Evolutionary conservation across 2,888 invertebrate genomes (phyloP).

Genomic region (Crocallis elinguaria): DNA sequence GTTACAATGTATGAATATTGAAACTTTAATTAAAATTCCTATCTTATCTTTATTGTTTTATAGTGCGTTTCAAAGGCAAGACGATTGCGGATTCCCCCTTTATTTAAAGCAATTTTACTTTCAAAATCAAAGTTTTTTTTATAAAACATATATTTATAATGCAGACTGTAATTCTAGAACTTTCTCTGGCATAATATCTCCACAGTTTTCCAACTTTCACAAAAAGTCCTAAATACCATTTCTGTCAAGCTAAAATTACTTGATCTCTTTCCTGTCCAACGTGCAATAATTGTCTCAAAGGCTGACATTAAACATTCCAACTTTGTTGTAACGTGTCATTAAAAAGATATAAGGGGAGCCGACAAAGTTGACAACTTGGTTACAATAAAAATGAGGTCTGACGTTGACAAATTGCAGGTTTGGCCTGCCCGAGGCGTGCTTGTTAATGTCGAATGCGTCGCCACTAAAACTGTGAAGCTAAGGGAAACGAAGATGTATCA

Average conservation of each 20-base stretch:
- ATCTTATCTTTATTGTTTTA: too few relatives aligned
- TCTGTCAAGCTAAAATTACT: constrained; percentile 5
- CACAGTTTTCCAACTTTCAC: constrained; percentile 20
- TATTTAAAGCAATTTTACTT: too few relatives aligned
- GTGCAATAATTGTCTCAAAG: constrained; percentile 20
- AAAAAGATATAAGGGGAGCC: constrained; percentile 60
- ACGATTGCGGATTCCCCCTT: too few relatives aligned
- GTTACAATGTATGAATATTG: too few relatives aligned
- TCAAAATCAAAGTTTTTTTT: too few relatives aligned
- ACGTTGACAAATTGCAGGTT: constrained; percentile 68
- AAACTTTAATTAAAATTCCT: too few relatives aligned
- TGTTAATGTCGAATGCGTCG: constrained; percentile 48
- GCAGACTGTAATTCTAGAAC: not conserved
- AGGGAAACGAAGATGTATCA: not conserved
- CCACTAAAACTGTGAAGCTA: constrained; percentile 33
- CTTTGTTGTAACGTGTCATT: constrained; percentile 56
- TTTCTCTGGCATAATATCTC: not conserved
- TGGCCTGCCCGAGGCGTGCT: constrained; percentile 52
- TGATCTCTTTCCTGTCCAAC: constrained; percentile 1
- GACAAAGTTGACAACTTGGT: constrained; percentile 65
- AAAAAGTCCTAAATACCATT: constrained; percentile 8
- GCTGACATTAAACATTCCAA: constrained; percentile 45
- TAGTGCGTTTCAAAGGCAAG: too few relatives aligned
- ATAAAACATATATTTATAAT: not conserved
- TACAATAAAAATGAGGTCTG: constrained; percentile 68